Conservation (phyloP, 1,140 invertebrate genomes). For the Eupristina koningsbergeri region DNA sequence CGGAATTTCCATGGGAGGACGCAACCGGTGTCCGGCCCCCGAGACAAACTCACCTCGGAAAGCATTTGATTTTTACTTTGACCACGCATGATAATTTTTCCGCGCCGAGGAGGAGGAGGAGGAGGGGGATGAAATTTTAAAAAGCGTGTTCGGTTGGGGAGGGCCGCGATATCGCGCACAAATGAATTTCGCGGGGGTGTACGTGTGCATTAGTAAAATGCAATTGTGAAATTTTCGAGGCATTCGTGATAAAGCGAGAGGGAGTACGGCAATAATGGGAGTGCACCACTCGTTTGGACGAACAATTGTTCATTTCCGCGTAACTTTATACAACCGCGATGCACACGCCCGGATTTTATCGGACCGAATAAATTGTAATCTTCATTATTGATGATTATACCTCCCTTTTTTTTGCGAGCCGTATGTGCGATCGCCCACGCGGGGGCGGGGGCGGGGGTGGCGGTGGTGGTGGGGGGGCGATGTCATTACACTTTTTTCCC, state of each 20-base stretch:
- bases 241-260: not conserved
- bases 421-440: not conserved
- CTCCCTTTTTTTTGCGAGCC: not conserved
- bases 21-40: not conserved
- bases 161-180: not conserved
- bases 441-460: too few species aligned
- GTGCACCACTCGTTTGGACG: conserved; percentile 17
- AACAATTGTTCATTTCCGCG: conserved; percentile 45
- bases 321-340: conserved; percentile 13
- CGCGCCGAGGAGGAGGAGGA: too few species aligned
- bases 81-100: not conserved
- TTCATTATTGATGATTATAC: conserved; percentile 45
- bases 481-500: not conserved
- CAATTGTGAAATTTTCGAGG: conserved; percentile 23
- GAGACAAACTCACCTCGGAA: not conserved
- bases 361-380: conserved; percentile 49
- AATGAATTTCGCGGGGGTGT: not conserved
- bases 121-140: not conserved
- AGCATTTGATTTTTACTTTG: conserved; percentile 1
- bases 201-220: conserved; percentile 11
- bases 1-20: not conserved
- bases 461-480: too few species aligned
- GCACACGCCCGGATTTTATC: conserved; percentile 42
- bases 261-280: conserved; percentile 29
- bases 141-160: not conserved